Base-by-base conservation (phyloP, 2,113 vertebrate genomes). In the Alethe castanea region DNA sequence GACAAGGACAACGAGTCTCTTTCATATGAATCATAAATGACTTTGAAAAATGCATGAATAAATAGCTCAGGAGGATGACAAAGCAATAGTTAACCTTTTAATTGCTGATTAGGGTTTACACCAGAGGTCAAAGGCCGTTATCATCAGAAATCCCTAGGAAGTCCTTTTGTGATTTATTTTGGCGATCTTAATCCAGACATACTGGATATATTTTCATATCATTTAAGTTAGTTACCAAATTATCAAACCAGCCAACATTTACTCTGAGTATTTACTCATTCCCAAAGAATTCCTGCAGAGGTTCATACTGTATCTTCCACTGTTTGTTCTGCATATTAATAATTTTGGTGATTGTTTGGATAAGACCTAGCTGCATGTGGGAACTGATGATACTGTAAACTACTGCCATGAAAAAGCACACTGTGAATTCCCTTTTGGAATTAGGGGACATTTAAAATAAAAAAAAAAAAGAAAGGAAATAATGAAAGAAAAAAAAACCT, bases 1-100 rank as follows among this genome's bases (percentile, higher is more conserved):
- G 71, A 66, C 44, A 94, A 53, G 44, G 59, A 91, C 67, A 93
- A 81, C 59, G 85, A 31, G 19, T 80, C 60, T 86, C 82, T 79
- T 76, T 81, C 38, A 81, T 52, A 92, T 57, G 22, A 94, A 86
- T 92, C 66, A 83, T 86, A 95, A 93, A 47, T 91, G 17, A 81
- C 81, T 74, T 94, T 86, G 24, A 86, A 92, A 96, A 92, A 92
- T 38, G n/a, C n/a, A 77, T 64, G 4, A 95, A 74, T 92, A 89
- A 86, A 80, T 72, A 94, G 9, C 35, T 94, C 59, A 92, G 35
- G 44, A 81, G 53, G 20, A 56, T 80, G n/a, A 33, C 11, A 64
- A 50, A 33, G 31, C 31, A 77, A 56, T 14, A 35, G 76, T 92
- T 84, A 90, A 88, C 47, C 67, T 85, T 86, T 78, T 80, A 77